These are phyloP conservation scores for Drosophila prolongata DNA, from an alignment of 2,888 invertebrate species.

Conservation along the genomic window DNA sequence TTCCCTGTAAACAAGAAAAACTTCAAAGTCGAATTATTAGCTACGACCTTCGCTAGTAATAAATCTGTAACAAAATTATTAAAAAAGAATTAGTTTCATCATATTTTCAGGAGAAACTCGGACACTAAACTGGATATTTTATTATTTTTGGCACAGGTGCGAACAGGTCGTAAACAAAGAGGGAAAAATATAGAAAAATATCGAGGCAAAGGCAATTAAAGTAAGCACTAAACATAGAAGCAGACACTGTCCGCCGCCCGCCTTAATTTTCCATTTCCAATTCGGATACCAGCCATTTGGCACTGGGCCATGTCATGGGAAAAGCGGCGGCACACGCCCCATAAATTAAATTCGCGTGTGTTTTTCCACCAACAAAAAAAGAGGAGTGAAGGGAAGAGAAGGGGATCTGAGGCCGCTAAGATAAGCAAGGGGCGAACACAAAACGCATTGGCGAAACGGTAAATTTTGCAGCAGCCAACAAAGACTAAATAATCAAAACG, in stretches of 20 bases:
- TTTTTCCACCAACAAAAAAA: conserved; percentile 27
- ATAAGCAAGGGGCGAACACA: conserved; percentile 52
- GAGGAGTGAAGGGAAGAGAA: neutral
- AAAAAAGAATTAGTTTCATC: conserved; percentile 23
- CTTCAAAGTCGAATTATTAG: conserved; percentile 35
- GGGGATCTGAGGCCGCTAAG: conserved; percentile 27
- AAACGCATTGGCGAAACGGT: conserved; percentile 65
- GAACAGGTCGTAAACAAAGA: conserved; percentile 63
- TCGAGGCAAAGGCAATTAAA: conserved; percentile 61
- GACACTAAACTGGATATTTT: conserved; percentile 28
- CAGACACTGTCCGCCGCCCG: conserved; percentile 2
- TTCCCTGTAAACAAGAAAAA: conserved; percentile 16
- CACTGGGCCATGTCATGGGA: conserved; percentile 63
- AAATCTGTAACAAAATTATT: conserved; percentile 7
- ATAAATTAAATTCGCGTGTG: conserved; percentile 70
- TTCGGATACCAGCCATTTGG: conserved; percentile 48
- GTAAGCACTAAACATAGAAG: conserved; percentile 62
- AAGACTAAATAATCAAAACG: neutral
- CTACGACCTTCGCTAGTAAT: conserved; percentile 25
- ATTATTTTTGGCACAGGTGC: conserved; percentile 61
- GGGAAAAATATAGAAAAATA: conserved; percentile 30
- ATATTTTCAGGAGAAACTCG: conserved; percentile 5
- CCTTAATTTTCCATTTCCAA: conserved; percentile 13
- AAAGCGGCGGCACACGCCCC: conserved; percentile 58
- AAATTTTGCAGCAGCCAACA: conserved; percentile 50